Conservation (phyloP, 2,113 vertebrate genomes). For the Lepus americanus region DNA sequence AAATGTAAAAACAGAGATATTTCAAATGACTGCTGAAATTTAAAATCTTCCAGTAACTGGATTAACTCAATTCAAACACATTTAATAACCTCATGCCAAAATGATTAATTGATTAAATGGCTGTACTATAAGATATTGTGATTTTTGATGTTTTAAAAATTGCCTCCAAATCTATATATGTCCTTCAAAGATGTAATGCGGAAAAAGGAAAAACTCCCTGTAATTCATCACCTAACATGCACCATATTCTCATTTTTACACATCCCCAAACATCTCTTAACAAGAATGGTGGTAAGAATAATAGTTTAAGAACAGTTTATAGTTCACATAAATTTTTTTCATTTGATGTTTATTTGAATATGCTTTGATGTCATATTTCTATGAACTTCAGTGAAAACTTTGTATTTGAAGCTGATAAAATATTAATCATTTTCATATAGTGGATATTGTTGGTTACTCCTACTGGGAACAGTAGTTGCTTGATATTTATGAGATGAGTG, state of each 20-base stretch:
- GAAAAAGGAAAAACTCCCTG: neutral
- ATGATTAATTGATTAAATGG: neutral
- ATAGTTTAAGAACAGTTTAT: neutral
- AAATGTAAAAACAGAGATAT: neutral
- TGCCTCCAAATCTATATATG: neutral
- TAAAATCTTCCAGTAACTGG: neutral
- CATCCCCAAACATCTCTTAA: neutral
- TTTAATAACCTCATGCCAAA: neutral
- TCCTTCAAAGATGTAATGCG: neutral
- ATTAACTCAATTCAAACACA: neutral
- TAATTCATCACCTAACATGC: neutral
- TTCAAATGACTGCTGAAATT: neutral
- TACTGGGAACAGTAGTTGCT: neutral
- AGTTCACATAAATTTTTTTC: neutral
- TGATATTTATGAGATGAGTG: conserved; percentile 41
- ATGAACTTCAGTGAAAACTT: conserved; percentile 42
- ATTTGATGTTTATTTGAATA: conserved; percentile 29
- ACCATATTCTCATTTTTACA: neutral
- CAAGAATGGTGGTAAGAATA: neutral
- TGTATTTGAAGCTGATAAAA: neutral
- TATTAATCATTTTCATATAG: conserved; percentile 24
- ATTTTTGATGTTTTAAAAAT: neutral
- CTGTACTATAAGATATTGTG: neutral
- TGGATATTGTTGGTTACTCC: neutral
- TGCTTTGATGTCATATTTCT: neutral